Base-by-base conservation (phyloP, 1,140 invertebrate genomes). In the Hypsibius dujardini region DNA sequence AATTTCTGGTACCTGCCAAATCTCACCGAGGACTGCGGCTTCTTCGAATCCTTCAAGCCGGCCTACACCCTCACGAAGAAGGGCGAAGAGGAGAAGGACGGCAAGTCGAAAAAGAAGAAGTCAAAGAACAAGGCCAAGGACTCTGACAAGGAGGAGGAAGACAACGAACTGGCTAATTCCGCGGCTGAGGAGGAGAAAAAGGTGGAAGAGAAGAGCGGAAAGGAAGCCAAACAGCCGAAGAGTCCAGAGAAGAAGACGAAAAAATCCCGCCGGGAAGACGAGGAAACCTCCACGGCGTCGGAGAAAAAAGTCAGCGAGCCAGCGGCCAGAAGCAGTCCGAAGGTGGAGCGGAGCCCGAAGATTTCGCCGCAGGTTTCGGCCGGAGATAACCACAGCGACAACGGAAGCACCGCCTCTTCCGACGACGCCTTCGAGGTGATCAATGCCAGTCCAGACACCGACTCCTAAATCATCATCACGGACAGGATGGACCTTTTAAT, bases 11-110 rank as follows among this genome's bases (percentile, higher is more conserved):
- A 98, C 70, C 83, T 99, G 72, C 95, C 95, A 0, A 98, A 98
- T 83, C 83, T 99, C 42, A 95, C 93, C 1, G 95, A 98, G 81
- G 95, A 98, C 82, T 95, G 97, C 67, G 93, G 95, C 47, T 95
- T 98, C 83, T 90, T 98, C 72, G 94, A 95, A 59, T 97, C 94
- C 1, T 99, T 99, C 81, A 92, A 90, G 87, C 95, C 95, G 46
- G 82, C 97, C 1, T 98, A 97, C 83, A 88, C 79, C 69, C 78
- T 80, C 74, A 78, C 75, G 71, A 74, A 75, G 71, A 72, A 72
- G 69, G 72, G 90, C 85, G 88, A 90, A 77, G 85, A 89, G 77
- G 88, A 88, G 77, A 86, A 85, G 78, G 87, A 86, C 2, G 81
- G 82, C 60, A 71, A 83, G 75, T 85, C 75, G 59, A 74, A 86